Percentiles rank a stretch among this genome's conserved stretches.
These are phyloP conservation scores for Lottia gigantea DNA, from an alignment of 2,888 invertebrate species.

Conservation along the genomic window DNA sequence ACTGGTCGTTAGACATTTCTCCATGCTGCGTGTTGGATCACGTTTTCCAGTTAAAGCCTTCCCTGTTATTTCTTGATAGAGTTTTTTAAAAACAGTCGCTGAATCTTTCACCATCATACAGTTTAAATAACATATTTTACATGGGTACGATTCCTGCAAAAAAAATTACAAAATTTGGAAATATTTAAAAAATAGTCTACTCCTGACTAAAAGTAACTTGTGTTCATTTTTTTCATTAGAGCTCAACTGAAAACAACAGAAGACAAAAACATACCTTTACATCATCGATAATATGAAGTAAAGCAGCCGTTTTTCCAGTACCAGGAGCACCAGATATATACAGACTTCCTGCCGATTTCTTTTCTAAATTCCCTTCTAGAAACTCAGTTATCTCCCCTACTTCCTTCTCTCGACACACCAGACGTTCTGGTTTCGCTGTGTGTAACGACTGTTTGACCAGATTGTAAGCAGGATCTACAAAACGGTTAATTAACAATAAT, in stretches of 20 bases:
- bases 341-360: constrained; percentile 80
- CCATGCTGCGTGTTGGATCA: constrained; percentile 76
- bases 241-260: no score
- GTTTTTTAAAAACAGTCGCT: constrained; percentile 81
- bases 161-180: no score
- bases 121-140: constrained; percentile 79
- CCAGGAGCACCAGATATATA: constrained; percentile 98
- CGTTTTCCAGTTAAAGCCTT: constrained; percentile 64
- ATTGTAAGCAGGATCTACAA: constrained; percentile 53
- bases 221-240: no score
- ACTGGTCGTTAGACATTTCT: constrained; percentile 76
- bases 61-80: constrained; percentile 77
- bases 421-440: constrained; percentile 70
- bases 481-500: no score
- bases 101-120: constrained; percentile 91
- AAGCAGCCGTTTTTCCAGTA: constrained; percentile 93
- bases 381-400: constrained; percentile 78
- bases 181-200: no score
- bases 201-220: no score
- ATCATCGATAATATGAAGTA: constrained; percentile 79
- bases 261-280: constrained; percentile 71
- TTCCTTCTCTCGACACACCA: constrained; percentile 82
- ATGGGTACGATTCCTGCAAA: constrained; percentile 42
- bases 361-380: constrained; percentile 76
- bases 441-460: constrained; percentile 71